Evolutionary conservation across 2,888 invertebrate species (phyloP).

Genomic region (Drosophila formosana): DNA sequence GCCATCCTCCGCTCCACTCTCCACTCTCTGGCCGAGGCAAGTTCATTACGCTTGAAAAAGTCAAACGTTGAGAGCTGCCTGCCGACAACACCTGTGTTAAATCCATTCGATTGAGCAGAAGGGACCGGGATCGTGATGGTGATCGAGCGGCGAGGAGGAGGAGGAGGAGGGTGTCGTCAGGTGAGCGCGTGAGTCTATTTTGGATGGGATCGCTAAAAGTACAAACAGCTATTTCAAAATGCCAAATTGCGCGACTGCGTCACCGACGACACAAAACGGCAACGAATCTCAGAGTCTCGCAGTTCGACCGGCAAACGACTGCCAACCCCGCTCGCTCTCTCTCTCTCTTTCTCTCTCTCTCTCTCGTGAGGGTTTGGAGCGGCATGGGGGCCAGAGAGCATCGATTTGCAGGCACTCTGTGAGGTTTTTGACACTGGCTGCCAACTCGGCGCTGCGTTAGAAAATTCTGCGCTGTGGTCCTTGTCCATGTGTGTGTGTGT

Average conservation of each 20-base stretch:
- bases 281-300: neutral
- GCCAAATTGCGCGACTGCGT: constrained; percentile 78
- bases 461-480: constrained; percentile 81
- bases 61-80: constrained; percentile 52
- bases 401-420: constrained; percentile 39
- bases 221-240: constrained; percentile 63
- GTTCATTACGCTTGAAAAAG: constrained; percentile 74
- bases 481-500: constrained; percentile 30
- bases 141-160: neutral
- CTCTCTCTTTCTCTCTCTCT: neutral
- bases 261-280: constrained; percentile 43
- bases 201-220: constrained; percentile 55
- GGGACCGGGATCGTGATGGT: constrained; percentile 6
- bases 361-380: constrained; percentile 21
- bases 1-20: constrained; percentile 1
- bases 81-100: constrained; percentile 80
- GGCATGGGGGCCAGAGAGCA: constrained; percentile 44
- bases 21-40: constrained; percentile 35
- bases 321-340: constrained; percentile 37
- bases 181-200: constrained; percentile 73
- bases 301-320: constrained; percentile 53
- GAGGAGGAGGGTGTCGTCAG: constrained; percentile 41
- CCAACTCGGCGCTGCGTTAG: constrained; percentile 60
- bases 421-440: constrained; percentile 80
- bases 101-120: constrained; percentile 62